Base-by-base conservation (phyloP, 2,888 invertebrate species). In the Napeogenes inachia region DNA sequence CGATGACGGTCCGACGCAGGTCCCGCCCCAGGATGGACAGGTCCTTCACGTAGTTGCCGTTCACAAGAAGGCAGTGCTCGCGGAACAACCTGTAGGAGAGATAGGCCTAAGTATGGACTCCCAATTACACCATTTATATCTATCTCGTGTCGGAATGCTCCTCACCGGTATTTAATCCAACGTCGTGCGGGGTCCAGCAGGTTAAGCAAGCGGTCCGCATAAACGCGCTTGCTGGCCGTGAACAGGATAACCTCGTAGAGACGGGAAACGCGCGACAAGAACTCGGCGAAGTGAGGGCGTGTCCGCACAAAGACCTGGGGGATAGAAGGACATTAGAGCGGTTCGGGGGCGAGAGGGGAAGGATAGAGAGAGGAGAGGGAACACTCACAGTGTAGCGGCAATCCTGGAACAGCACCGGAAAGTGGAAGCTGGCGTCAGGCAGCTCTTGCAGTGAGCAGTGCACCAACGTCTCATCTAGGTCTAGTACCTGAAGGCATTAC, bases 41-140 rank as follows among this genome's bases (percentile, higher is more conserved):
- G 85, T 99, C 98, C 82, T 99, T 98, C 68, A 99, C 97, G 83
- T 98, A 99, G 89, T 98, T 98, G 2, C 98, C 98, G 86, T 97
- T 97, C 45, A 98, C 96, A 72, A 97, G 96, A 0, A 98, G 95
- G 78, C 98, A 99, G 78, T 99, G 98, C 78, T 99, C 98, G 64
- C 98, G 94, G 89, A 98, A 99, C 68, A 99, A 87, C 61, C 98
- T 94, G 92, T 42, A 42, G 12, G 42, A 5, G 35, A 35, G 35
- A 35, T 35, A 35, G 35, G 4, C 1, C 4, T 35, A 35, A 35
- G 35, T 35, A 35, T 1, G 4, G 4, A 35, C 35, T 35, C 35
- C 35, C 35, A 4, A 35, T 35, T 35, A 6, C 1, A 42, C 12
- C 12, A 10, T 10, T 6, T 42, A 10, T 42, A 4, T 10, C 42